These are phyloP conservation scores for Drosophila gaucha DNA, from an alignment of 2,888 invertebrate species.

Conservation along the genomic window DNA sequence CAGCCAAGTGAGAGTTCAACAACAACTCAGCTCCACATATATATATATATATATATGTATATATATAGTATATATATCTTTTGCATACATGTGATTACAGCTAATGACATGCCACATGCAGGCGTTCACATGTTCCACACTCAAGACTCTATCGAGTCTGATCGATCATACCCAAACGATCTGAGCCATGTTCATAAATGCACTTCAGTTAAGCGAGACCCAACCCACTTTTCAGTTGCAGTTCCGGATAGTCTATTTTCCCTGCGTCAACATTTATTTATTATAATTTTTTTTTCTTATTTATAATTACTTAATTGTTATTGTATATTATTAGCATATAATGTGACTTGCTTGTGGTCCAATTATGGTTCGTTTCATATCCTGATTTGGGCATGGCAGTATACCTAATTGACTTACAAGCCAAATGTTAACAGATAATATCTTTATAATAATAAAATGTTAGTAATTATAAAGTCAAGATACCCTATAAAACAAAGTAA, in stretches of 20 bases:
- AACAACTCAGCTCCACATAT: slow-evolving; percentile 4
- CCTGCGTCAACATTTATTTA: slow-evolving; percentile 40
- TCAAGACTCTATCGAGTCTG: slow-evolving; percentile 31
- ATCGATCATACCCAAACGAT: slow-evolving; percentile 36
- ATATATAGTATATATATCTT: slow-evolving; percentile 36
- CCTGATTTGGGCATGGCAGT: slow-evolving; percentile 44
- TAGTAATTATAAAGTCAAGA: neutral
- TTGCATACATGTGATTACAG: slow-evolving; percentile 69
- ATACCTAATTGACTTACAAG: slow-evolving; percentile 42
- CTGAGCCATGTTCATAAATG: slow-evolving; percentile 31
- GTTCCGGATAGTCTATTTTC: slow-evolving; percentile 73
- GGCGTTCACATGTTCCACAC: slow-evolving; percentile 35
- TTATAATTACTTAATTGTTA: slow-evolving; percentile 70
- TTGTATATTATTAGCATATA: slow-evolving; percentile 60
- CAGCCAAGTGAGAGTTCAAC: slow-evolving; percentile 69
- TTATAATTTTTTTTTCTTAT: slow-evolving; percentile 9
- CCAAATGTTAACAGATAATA: slow-evolving; percentile 11
- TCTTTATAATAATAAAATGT: neutral
- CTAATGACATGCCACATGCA: slow-evolving; percentile 58
- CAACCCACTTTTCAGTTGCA: slow-evolving; percentile 75
- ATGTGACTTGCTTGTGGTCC: slow-evolving; percentile 41
- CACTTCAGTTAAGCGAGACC: slow-evolving; percentile 32
- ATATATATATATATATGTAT: slow-evolving; percentile 17
- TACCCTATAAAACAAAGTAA: neutral
- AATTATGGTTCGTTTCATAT: slow-evolving; percentile 57